Evolutionary conservation across 2,888 invertebrate genomes (phyloP).

Genomic region (Theretra japonica): DNA sequence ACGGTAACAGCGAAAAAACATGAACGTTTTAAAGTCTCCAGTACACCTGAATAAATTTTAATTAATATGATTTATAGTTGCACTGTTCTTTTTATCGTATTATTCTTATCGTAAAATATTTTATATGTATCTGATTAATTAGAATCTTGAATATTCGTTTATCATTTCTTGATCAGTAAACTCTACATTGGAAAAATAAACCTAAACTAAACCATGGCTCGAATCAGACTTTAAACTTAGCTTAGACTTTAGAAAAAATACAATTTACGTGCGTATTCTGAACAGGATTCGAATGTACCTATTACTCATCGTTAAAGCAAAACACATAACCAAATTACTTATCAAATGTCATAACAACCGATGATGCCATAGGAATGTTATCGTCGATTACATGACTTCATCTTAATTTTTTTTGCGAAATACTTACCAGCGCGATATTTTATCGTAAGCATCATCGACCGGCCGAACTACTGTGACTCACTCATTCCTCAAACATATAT

Average conservation of each 20-base stretch:
- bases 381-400: constrained; percentile 60
- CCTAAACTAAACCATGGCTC: no score
- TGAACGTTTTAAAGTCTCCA: background rate
- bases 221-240: no score
- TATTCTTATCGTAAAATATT: constrained; percentile 1
- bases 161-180: background rate
- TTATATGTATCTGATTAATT: background rate
- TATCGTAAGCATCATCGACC: constrained; percentile 54
- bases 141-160: background rate
- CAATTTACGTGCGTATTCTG: background rate
- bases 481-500: constrained; percentile 49
- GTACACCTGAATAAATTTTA: background rate
- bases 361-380: constrained; percentile 41
- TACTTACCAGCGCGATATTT: constrained; percentile 50
- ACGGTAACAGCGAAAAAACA: background rate
- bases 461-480: constrained; percentile 57
- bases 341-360: constrained; percentile 37
- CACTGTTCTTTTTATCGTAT: background rate
- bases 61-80: background rate
- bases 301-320: constrained; percentile 5
- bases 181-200: background rate
- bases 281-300: constrained; percentile 1
- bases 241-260: background rate
- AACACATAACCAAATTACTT: constrained; percentile 33
- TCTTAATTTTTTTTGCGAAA: constrained; percentile 59